Evolutionary conservation across 2,113 vertebrate genomes (phyloP), one percentile per base, ranked within the genome.

Genomic region (Amphilophus citrinellus): DNA sequence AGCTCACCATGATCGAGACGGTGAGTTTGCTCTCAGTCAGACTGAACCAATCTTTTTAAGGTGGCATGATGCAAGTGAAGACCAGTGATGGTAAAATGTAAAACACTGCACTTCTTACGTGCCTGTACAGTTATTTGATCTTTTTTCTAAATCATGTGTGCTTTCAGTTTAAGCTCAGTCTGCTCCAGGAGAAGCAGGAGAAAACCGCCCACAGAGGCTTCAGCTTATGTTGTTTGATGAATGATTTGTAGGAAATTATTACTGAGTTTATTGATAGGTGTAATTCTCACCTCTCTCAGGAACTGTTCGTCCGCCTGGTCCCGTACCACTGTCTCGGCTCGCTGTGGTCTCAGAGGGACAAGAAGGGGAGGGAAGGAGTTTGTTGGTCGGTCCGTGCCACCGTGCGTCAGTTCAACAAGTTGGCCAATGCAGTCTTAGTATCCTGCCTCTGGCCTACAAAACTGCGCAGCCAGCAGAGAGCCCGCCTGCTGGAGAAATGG

Each of bases 311-410:
- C 59, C 95, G 93, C 14, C 91, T 98, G 90, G 96, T 98, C 8
- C 98, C 98, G 18, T 97, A 97, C 82, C 97, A 98, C 95, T 98
- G 98, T 85, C 94, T 98, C 58, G 98, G 98, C 30, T 97, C 96
- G 1, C 87, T 97, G 57, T 98, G 98, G 98, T 98, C 97, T 61
- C 97, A 97, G 85, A 94, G 98, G 79, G 98, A 97, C 77, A 97
- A 97, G 91, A 97, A 97, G 13, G 97, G 97, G 22, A 91, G 93
- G 44, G 96, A 97, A 75, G 96, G 95, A 2, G 94, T 95, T 1
- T 98, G 97, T 11, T 96, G 97, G 81, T 97, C 97, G 0, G 97
- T 98, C 86, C 91, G 97, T 87, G 98, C 97, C 77, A 98, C 98
- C 4, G 93, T 98, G 44, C 96, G 94, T 3, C 98, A 98, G 92